Evolutionary conservation across 1,140 invertebrate genomes (phyloP), one percentile per base, ranked within the genome.

Genomic region (Trichogramma pretiosum): DNA sequence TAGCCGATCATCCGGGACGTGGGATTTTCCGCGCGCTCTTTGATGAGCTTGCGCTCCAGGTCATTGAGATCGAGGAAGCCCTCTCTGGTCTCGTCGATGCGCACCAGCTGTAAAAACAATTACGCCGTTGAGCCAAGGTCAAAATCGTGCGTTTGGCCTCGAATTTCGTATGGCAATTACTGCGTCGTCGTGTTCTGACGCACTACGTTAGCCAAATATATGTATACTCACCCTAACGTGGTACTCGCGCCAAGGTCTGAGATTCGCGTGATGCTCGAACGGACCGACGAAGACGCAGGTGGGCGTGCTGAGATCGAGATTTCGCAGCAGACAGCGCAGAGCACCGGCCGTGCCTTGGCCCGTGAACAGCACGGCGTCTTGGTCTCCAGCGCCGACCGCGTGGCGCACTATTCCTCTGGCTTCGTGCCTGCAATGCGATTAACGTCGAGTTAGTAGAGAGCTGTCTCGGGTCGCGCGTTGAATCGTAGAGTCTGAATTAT

Each of bases 221-320:
- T n/a, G n/a, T 28, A 11, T 39, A 59, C 67, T 65, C 73, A 90
- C 87, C 77, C 84, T 81, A 51, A 83, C 80, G 24, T 80, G 81
- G 35, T 78, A 74, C 65, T 93, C 87, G 51, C 80, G 77, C 91
- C 90, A 94, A 28, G 89, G 87, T 42, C 84, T 74, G 16, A 93
- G 68, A 64, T 87, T 89, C 11, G 84, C 82, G 62, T 90, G 85
- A 54, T 92, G 87, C 65, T 93, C 89, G 63, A 82, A 83, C 1
- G 87, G 84, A 1, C 87, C 87, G n/a, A 89, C 83, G 65, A 93
- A 86, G 16, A 89, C 78, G 1, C 82, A 76, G 5, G 81, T 81
- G 23, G 74, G 70, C 41, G 73, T 67, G 50, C 67, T 56, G 59
- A 86, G 66, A 69, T 83, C 70, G 45, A 70, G 59, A 50, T 70